These are phyloP conservation scores for Slavum lentiscoides DNA, from an alignment of 2,888 invertebrate genomes.

Conservation along the genomic window DNA sequence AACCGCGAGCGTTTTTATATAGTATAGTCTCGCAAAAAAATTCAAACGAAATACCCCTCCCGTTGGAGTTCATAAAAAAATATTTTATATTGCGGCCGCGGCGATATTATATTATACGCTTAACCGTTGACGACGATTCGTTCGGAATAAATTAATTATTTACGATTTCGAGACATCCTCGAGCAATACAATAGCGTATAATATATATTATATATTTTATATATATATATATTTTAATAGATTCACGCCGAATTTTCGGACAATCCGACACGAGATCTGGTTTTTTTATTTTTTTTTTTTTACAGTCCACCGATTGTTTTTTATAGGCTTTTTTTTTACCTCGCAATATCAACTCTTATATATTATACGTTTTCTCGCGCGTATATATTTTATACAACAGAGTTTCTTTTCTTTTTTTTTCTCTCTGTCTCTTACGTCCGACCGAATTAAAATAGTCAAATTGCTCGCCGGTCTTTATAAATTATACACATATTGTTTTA, in stretches of 20 bases:
- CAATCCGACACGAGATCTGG: constrained; percentile 15
- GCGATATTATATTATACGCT: no score
- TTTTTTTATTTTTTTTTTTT: not conserved
- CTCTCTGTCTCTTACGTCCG: not conserved
- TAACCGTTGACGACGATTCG: not conserved
- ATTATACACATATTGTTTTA: constrained; percentile 26
- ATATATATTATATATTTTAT: not conserved
- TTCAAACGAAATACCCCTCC: no score
- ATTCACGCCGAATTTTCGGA: constrained; percentile 21
- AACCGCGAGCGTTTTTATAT: no score
- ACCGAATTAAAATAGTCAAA: constrained; percentile 49
- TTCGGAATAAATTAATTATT: constrained; percentile 34
- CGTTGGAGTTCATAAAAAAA: no score
- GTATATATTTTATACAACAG: not conserved
- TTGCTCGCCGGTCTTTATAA: not conserved
- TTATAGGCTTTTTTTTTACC: no score
- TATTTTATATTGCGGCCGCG: not conserved
- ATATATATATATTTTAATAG: not conserved
- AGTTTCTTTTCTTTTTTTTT: not conserved
- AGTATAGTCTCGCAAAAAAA: no score
- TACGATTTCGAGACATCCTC: constrained; percentile 30
- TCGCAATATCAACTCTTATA: no score
- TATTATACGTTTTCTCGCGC: not conserved
- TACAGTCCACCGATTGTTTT: constrained; percentile 22
- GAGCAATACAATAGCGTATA: not conserved